Conservation (phyloP, 2,888 invertebrate genomes). For the Drosophila robusta region DNA sequence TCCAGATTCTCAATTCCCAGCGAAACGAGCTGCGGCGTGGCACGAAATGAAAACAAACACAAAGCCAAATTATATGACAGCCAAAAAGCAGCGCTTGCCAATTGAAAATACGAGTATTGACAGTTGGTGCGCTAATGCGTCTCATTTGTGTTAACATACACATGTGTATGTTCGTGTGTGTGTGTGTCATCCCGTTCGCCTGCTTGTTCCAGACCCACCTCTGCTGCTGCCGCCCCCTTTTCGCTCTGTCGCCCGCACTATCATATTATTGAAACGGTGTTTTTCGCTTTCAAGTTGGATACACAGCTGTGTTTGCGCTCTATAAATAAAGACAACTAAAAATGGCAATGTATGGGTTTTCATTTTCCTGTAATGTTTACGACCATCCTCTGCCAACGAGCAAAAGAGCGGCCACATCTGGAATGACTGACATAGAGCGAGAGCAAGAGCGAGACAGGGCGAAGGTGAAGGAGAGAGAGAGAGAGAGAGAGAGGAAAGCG, state of each 20-base stretch:
- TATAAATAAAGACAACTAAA: constrained; percentile 75
- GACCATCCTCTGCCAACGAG: constrained; percentile 2
- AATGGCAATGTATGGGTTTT: constrained; percentile 67
- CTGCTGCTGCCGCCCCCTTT: background rate
- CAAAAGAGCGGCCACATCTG: constrained; percentile 2
- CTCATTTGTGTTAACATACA: constrained; percentile 9
- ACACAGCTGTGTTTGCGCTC: constrained; percentile 75
- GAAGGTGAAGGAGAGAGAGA: background rate
- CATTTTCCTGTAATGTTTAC: constrained; percentile 49
- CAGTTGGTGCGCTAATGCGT: constrained; percentile 49
- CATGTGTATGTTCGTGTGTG: background rate
- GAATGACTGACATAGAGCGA: background rate
- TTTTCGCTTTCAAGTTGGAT: constrained; percentile 59
- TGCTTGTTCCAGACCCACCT: constrained; percentile 9
- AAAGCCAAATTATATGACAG: constrained; percentile 55
- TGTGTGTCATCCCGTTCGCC: constrained; percentile 9
- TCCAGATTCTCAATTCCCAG: constrained; percentile 12
- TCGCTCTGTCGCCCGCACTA: constrained; percentile 35
- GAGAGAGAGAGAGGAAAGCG: constrained; percentile 20
- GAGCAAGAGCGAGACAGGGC: background rate
- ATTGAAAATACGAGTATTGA: constrained; percentile 54
- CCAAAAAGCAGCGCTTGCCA: constrained; percentile 47
- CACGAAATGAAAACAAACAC: constrained; percentile 41
- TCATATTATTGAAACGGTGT: constrained; percentile 57
- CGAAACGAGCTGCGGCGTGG: constrained; percentile 8